A percentile compares a stretch with the other conserved stretches of the same genome.
Evolutionary conservation across 2,113 vertebrate species (phyloP).

Genomic region (Anguilla japonica): DNA sequence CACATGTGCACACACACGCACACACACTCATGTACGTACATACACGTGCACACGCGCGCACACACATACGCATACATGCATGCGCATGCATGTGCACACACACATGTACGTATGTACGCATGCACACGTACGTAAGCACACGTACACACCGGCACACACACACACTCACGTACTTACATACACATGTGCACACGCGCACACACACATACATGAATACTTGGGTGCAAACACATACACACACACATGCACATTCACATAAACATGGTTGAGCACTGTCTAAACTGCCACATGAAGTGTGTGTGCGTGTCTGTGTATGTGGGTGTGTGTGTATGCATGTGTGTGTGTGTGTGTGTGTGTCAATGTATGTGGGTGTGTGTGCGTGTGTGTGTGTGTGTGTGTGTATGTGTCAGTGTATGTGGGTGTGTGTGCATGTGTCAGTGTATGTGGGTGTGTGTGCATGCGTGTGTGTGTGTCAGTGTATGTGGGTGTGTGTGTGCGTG

Average conservation of each 20-base stretch:
- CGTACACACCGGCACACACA: not conserved
- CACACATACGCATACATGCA: not conserved
- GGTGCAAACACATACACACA: not conserved
- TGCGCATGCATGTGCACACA: not conserved
- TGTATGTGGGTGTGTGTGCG: too few relatives aligned
- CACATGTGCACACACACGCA: not conserved
- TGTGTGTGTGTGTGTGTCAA: too few relatives aligned
- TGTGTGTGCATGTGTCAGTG: too few relatives aligned
- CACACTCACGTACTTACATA: not conserved
- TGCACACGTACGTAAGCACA: not conserved
- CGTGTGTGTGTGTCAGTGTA: too few relatives aligned
- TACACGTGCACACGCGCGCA: not conserved
- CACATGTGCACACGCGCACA: not conserved
- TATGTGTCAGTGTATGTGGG: too few relatives aligned
- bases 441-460: too few relatives aligned
- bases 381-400: too few relatives aligned
- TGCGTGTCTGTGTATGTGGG: not conserved
- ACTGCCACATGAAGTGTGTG: constrained; percentile 12
- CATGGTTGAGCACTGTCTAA: not conserved
- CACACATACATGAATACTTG: not conserved
- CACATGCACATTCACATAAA: not conserved
- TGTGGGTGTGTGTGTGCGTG: too few relatives aligned
- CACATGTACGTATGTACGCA: not conserved
- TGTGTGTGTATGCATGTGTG: not conserved
- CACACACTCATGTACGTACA: too few relatives aligned